A percentile compares a stretch with the other conserved stretches of the same genome.
Conservation (phyloP, 2,113 vertebrate species). For the Pitta sordida region DNA sequence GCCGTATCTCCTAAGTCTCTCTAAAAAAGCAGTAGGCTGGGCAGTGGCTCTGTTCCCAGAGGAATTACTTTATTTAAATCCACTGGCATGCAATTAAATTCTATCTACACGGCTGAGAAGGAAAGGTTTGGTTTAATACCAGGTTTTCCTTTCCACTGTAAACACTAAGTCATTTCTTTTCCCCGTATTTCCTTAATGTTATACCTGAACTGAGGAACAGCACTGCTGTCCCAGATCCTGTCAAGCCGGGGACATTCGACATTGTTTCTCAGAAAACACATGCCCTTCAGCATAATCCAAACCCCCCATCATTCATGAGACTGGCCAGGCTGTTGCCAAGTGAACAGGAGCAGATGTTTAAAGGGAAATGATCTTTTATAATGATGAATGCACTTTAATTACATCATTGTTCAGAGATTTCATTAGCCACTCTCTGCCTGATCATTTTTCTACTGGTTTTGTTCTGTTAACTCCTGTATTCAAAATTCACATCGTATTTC, state of each 20-base stretch:
- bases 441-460: conserved; percentile 10
- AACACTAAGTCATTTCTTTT: neutral
- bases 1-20: neutral
- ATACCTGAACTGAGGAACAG: neutral
- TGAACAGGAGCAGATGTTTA: conserved; percentile 65
- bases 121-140: neutral
- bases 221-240: neutral
- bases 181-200: neutral
- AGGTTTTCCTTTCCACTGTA: neutral
- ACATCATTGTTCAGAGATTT: conserved; percentile 37
- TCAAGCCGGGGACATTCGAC: neutral
- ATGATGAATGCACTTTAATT: conserved; percentile 59
- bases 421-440: conserved; percentile 11
- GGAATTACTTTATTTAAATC: neutral
- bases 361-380: conserved; percentile 48
- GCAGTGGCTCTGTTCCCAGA: neutral
- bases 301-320: conserved; percentile 5
- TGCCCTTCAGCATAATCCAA: conserved; percentile 26
- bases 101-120: neutral
- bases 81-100: neutral
- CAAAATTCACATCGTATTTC: neutral
- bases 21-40: neutral
- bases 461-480: neutral
- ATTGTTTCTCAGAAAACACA: conserved; percentile 26
- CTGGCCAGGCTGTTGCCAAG: conserved; percentile 49